Conservation (phyloP, 1,140 invertebrate species). For the Platyura marginata region DNA sequence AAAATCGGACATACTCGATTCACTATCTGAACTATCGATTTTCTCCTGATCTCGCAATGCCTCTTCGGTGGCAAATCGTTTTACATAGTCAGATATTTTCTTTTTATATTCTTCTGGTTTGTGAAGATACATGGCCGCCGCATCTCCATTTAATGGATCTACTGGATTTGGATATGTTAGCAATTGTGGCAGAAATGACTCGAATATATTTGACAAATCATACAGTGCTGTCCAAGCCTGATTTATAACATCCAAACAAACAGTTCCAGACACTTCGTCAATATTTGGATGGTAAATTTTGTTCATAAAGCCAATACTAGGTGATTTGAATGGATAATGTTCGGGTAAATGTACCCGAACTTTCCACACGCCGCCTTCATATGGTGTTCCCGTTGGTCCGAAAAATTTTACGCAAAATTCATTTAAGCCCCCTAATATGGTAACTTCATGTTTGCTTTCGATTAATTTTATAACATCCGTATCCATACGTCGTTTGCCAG, state of each 20-base stretch:
- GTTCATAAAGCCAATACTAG: slow-evolving; percentile 99
- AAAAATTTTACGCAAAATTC: slow-evolving; percentile 99
- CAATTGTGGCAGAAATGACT: slow-evolving; percentile 97
- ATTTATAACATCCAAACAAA: slow-evolving; percentile 99
- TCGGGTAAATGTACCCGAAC: slow-evolving; percentile 97
- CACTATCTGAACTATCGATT: slow-evolving; percentile 70
- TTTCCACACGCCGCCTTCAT: slow-evolving; percentile 99
- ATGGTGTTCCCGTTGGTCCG: slow-evolving; percentile 90
- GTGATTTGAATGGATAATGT: slow-evolving; percentile 99
- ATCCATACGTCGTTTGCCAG: slow-evolving; percentile 99
- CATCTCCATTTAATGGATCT: slow-evolving; percentile 94
- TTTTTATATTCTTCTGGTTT: slow-evolving; percentile 99
- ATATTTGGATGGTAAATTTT: slow-evolving; percentile 99
- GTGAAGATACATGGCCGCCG: slow-evolving; percentile 97
- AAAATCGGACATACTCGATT: slow-evolving; percentile 96
- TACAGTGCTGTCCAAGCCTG: slow-evolving; percentile 82
- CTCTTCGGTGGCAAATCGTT: slow-evolving; percentile 94
- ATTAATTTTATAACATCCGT: slow-evolving; percentile 99
- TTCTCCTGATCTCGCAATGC: slow-evolving; percentile 56
- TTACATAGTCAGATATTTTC: slow-evolving; percentile 95
- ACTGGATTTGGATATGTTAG: slow-evolving; percentile 99
- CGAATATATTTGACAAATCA: slow-evolving; percentile 98
- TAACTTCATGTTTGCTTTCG: slow-evolving; percentile 98
- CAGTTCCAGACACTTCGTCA: slow-evolving; percentile 98
- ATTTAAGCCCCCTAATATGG: slow-evolving; percentile 91